Percentiles rank a stretch among this genome's conserved stretches.
Conservation (phyloP, 2,113 vertebrate genomes). For the Stegostoma tigrinum region DNA sequence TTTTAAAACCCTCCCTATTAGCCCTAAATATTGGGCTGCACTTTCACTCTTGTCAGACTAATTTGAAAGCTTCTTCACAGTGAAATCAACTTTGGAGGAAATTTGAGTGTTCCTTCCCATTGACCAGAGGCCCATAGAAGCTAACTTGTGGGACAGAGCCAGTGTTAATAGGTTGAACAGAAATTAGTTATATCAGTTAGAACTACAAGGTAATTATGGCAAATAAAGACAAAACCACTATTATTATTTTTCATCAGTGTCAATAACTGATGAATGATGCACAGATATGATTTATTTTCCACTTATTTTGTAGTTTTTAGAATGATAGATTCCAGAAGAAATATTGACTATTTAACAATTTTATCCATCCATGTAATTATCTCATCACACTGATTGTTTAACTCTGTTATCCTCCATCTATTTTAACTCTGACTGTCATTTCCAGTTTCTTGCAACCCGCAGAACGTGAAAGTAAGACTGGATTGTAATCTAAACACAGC, state of each 20-base stretch:
- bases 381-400: neutral
- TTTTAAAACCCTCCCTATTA: neutral
- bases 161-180: neutral
- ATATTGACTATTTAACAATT: neutral
- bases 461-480: constrained; percentile 37
- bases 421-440: neutral
- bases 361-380: neutral
- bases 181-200: neutral
- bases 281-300: neutral
- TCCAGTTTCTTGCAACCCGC: constrained; percentile 3
- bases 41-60: neutral
- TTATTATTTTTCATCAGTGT: neutral
- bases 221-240: neutral
- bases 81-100: no score
- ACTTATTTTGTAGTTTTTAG: neutral
- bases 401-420: neutral
- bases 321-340: neutral
- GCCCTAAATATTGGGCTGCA: neutral
- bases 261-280: neutral
- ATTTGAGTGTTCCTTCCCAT: no score
- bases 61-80: no score
- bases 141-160: neutral
- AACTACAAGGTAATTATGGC: neutral
- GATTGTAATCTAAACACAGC: constrained; percentile 49
- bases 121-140: neutral